phyloP scores from a whole-genome alignment of 2,888 invertebrate genomes.

The Proisotoma minuta region DNA sequence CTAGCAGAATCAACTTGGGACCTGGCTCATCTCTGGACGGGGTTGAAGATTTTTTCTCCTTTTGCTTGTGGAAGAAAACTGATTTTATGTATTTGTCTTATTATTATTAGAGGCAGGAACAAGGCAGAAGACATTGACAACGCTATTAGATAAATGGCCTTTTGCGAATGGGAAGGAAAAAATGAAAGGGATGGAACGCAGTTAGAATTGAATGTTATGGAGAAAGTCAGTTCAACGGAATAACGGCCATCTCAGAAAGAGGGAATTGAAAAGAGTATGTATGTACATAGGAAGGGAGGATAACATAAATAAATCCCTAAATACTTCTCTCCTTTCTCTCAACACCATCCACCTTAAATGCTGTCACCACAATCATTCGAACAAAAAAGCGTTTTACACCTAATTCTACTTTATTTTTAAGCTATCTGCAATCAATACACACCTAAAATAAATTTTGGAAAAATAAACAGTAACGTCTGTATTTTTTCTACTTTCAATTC shows the following conservation, averaged over 20 bases:
- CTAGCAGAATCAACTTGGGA: background rate
- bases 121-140: slow-evolving; percentile 2
- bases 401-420: no score
- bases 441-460: no score
- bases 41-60: background rate
- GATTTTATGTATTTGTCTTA: background rate
- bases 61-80: background rate
- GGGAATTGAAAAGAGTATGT: background rate
- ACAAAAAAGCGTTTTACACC: background rate
- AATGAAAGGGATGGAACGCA: background rate
- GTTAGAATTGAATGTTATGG: slow-evolving; percentile 6
- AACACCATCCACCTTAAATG: background rate
- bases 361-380: background rate
- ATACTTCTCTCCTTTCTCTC: background rate
- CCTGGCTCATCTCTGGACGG: no score
- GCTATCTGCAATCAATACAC: no score
- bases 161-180: background rate
- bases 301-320: slow-evolving; percentile 5
- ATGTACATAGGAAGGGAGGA: background rate
- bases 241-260: background rate
- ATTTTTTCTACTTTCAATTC: no score
- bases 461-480: no score
- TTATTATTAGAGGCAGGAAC: background rate
- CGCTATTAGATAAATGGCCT: slow-evolving; percentile 3
- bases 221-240: background rate